phyloP scores from a whole-genome alignment of 2,888 invertebrate species.

The Stramonita haemastoma region DNA sequence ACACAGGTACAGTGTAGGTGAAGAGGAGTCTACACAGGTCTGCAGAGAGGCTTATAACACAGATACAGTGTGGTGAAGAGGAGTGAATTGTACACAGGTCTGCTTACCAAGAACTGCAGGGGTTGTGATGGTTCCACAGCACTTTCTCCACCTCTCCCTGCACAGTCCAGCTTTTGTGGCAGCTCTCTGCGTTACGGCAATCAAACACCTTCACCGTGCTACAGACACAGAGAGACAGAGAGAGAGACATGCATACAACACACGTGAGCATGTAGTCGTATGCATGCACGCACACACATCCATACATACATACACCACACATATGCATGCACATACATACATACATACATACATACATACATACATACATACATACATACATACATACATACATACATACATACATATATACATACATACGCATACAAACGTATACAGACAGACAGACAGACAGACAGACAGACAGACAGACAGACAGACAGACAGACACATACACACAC shows the following conservation, averaged over 20 bases:
- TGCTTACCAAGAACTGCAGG: conserved; percentile 86
- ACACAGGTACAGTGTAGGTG: too few relatives aligned
- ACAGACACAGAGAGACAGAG: conserved; percentile 51
- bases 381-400: not conserved
- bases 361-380: not conserved
- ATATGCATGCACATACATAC: not conserved
- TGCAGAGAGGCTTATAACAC: too few relatives aligned
- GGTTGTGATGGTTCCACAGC: conserved; percentile 89
- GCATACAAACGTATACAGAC: too few relatives aligned
- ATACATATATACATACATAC: not conserved
- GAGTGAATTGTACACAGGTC: too few relatives aligned
- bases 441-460: too few relatives aligned
- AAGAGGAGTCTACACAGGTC: too few relatives aligned
- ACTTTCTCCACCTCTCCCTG: conserved; percentile 91
- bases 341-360: not conserved
- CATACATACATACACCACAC: not conserved
- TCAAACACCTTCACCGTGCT: conserved; percentile 88
- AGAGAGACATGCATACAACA: conserved; percentile 22
- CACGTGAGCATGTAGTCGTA: conserved; percentile 63
- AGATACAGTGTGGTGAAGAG: too few relatives aligned
- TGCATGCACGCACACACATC: not conserved
- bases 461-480: too few relatives aligned
- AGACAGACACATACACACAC: too few relatives aligned
- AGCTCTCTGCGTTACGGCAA: conserved; percentile 82
- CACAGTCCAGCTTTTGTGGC: conserved; percentile 85